These are phyloP conservation scores for Pammene fasciana DNA, from an alignment of 2,888 invertebrate genomes.

Conservation along the genomic window DNA sequence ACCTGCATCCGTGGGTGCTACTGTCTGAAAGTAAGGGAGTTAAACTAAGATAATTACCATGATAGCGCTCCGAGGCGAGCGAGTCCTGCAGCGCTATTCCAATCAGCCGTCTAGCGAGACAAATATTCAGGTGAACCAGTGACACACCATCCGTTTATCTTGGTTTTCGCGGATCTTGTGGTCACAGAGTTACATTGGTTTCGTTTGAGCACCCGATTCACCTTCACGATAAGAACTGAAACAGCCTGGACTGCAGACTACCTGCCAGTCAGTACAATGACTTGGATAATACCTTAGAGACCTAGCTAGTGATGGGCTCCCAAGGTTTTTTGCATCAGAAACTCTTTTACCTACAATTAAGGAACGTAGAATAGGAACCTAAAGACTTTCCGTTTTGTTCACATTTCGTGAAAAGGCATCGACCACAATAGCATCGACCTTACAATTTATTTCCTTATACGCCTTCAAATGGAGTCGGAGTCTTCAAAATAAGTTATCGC, in stretches of 20 bases:
- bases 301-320: constrained; percentile 17
- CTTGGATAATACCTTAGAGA: constrained; percentile 27
- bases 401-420: too few species aligned
- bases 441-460: too few species aligned
- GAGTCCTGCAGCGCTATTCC: background rate
- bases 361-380: too few species aligned
- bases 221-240: background rate
- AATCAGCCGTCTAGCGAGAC: background rate
- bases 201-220: background rate
- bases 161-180: background rate
- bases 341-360: too few species aligned
- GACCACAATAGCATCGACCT: too few species aligned
- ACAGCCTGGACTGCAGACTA: constrained; percentile 3
- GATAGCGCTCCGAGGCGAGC: constrained; percentile 17
- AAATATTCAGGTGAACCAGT: background rate
- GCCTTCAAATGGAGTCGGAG: too few species aligned
- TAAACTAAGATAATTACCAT: constrained; percentile 22
- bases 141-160: background rate
- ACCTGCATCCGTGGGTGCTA: constrained; percentile 5
- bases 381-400: too few species aligned
- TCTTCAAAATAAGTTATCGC: too few species aligned
- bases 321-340: background rate
- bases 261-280: constrained; percentile 33
- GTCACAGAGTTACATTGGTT: background rate
- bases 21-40: constrained; percentile 26